Evolutionary conservation across 2,888 invertebrate species (phyloP).

Genomic region (Meteorus cinctellus): DNA sequence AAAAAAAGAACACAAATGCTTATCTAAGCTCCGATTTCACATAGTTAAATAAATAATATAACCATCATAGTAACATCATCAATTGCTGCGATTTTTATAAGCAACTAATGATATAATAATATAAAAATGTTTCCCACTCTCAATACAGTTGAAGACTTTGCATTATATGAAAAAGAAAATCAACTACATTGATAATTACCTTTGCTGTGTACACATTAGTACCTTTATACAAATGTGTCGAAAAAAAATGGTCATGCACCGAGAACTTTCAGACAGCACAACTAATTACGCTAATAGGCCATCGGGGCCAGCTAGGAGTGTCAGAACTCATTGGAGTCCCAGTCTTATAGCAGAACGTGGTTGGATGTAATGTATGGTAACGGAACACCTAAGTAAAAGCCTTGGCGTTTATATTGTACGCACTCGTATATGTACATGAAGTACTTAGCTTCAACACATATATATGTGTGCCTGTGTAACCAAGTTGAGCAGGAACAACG

Average conservation of each 20-base stretch:
- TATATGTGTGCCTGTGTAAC: constrained; percentile 4
- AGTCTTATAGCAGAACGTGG: constrained; percentile 37
- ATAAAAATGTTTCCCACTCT: no score
- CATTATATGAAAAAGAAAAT: no score
- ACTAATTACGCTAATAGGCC: constrained; percentile 42
- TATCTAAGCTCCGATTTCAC: no score
- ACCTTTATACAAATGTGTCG: neutral
- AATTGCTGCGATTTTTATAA: no score
- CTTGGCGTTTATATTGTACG: constrained; percentile 48
- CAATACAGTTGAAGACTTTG: no score
- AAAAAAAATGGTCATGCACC: neutral
- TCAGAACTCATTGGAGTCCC: constrained; percentile 51
- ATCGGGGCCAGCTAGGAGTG: constrained; percentile 39
- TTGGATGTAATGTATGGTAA: constrained; percentile 62
- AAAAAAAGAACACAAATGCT: no score
- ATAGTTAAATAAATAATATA: no score
- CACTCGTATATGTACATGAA: constrained; percentile 43
- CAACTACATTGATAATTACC: neutral
- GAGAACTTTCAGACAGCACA: constrained; percentile 22
- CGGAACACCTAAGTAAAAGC: constrained; percentile 65
- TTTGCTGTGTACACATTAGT: neutral
- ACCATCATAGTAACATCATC: no score
- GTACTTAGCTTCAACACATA: constrained; percentile 36
- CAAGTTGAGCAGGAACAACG: constrained; percentile 36
- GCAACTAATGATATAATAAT: no score